Conservation (phyloP, 2,113 vertebrate genomes). For the Penelope pileata region DNA sequence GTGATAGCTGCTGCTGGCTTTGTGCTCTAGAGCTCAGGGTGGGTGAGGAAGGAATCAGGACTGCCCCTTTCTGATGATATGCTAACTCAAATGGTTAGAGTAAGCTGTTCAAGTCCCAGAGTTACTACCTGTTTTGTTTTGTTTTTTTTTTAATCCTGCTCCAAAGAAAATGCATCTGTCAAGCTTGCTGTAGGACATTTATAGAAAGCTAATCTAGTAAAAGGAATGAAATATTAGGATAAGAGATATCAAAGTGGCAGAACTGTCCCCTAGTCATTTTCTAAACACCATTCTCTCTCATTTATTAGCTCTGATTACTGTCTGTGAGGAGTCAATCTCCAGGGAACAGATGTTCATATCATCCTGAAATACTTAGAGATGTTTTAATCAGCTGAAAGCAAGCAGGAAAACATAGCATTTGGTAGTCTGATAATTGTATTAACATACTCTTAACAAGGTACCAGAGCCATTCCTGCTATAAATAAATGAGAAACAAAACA, state of each 20-base stretch:
- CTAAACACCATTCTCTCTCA: not conserved
- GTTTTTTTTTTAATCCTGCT: too few relatives aligned
- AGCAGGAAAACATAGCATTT: not conserved
- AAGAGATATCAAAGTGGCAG: not conserved
- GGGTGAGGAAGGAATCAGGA: not conserved
- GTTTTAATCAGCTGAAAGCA: not conserved
- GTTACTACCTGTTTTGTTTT: not conserved
- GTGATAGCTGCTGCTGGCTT: not conserved
- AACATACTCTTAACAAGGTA: not conserved
- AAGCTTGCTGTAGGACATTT: not conserved
- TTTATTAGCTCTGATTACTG: slow-evolving; percentile 2
- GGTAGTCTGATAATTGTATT: not conserved
- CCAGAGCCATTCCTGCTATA: not conserved
- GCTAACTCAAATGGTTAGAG: not conserved
- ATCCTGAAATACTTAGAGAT: not conserved
- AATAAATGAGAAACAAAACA: not conserved
- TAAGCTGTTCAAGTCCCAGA: not conserved
- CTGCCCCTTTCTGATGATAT: not conserved
- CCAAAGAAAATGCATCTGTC: not conserved
- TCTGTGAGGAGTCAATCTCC: not conserved
- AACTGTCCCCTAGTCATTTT: not conserved
- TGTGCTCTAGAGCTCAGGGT: not conserved
- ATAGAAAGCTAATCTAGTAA: not conserved
- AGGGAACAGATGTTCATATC: not conserved
- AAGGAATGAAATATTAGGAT: not conserved